phyloP scores from a whole-genome alignment of 1,140 invertebrate genomes.

The Zaprionus lachaisei region DNA sequence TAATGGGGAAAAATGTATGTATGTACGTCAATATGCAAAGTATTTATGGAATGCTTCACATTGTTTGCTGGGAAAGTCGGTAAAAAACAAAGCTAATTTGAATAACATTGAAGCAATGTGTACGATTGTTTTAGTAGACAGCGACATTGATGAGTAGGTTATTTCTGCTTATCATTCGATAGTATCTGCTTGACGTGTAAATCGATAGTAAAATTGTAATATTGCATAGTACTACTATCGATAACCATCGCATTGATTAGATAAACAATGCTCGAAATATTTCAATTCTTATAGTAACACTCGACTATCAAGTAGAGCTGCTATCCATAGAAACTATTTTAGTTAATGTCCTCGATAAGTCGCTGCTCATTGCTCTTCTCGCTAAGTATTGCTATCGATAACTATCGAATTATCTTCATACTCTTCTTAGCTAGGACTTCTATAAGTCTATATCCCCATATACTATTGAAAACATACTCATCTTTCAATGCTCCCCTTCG shows the following conservation, averaged over 20 bases:
- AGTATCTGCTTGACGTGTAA: background rate
- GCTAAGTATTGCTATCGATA: too few species aligned
- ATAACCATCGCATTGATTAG: too few species aligned
- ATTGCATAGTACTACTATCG: too few species aligned
- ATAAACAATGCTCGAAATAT: too few species aligned
- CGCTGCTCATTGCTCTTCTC: too few species aligned
- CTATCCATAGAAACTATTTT: too few species aligned
- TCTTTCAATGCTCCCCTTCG: background rate
- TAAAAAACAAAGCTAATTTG: background rate
- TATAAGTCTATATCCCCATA: background rate
- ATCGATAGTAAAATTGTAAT: background rate
- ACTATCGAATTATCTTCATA: too few species aligned
- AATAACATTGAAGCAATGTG: background rate
- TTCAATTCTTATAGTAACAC: too few species aligned
- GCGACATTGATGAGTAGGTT: background rate
- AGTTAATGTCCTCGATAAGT: too few species aligned
- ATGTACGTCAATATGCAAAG: background rate
- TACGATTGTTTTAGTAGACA: too few species aligned
- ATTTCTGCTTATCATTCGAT: background rate
- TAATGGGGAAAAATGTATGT: background rate
- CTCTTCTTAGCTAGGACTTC: too few species aligned
- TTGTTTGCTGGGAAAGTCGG: background rate
- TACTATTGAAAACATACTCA: background rate
- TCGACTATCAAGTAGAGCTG: too few species aligned
- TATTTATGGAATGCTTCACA: background rate